Percentiles rank a stretch among this genome's conserved stretches.
phyloP scores from a whole-genome alignment of 2,888 invertebrate species.

The Caenorhabditis virilis region DNA sequence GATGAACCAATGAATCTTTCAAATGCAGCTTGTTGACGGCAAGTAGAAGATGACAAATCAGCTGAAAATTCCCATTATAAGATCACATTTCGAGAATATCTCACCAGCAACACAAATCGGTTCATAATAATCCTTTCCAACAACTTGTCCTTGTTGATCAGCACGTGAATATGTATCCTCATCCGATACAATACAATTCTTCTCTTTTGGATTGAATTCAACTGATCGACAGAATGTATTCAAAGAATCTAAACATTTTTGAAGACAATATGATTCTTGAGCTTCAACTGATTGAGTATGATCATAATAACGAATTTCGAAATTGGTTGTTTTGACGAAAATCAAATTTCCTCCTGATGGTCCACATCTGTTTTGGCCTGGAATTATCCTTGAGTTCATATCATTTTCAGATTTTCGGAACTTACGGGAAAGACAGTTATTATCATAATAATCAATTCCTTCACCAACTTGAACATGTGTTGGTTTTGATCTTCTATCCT shows the following conservation, averaged over 20 bases:
- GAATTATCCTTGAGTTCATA: too few species aligned
- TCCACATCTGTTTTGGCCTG: slow-evolving; percentile 68
- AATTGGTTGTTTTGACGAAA: slow-evolving; percentile 68
- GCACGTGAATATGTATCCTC: slow-evolving; percentile 69
- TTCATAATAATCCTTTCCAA: slow-evolving; percentile 68
- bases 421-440: slow-evolving; percentile 73
- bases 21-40: slow-evolving; percentile 69
- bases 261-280: slow-evolving; percentile 68
- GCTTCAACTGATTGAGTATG: slow-evolving; percentile 68
- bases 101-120: slow-evolving; percentile 68
- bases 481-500: slow-evolving; percentile 72
- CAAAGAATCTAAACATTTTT: slow-evolving; percentile 68
- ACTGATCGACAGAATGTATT: slow-evolving; percentile 69
- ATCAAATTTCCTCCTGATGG: slow-evolving; percentile 68
- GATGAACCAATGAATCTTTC: slow-evolving; percentile 67
- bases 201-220: slow-evolving; percentile 67
- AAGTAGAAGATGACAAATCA: slow-evolving; percentile 68
- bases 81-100: slow-evolving; percentile 4
- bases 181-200: slow-evolving; percentile 69
- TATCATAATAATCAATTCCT: slow-evolving; percentile 73
- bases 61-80: slow-evolving; percentile 53
- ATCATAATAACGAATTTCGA: slow-evolving; percentile 69
- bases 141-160: slow-evolving; percentile 67
- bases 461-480: slow-evolving; percentile 71
- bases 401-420: slow-evolving; percentile 1